These are phyloP conservation scores for Pangasius larnaudii DNA, from an alignment of 2,797 vertebrate species.

Conservation along the genomic window DNA sequence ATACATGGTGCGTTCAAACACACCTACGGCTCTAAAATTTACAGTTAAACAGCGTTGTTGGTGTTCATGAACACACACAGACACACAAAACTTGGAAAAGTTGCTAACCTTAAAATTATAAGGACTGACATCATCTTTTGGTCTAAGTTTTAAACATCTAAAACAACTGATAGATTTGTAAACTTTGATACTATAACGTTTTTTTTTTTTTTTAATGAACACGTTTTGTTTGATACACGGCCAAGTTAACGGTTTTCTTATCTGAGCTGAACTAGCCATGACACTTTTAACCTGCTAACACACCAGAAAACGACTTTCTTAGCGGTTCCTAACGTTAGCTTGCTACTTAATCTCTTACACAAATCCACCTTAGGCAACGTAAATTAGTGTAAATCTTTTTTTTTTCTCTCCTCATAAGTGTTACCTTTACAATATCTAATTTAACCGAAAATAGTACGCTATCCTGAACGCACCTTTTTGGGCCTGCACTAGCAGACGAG, in stretches of 20 bases:
- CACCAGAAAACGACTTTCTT: not conserved
- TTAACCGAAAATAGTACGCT: not conserved
- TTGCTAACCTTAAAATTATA: not conserved
- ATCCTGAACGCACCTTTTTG: conserved; percentile 11
- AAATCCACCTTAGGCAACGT: not conserved
- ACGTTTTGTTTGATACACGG: not conserved
- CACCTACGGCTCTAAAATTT: not conserved
- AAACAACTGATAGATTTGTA: not conserved
- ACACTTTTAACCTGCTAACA: not conserved
- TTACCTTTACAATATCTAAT: not conserved
- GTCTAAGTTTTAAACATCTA: not conserved
- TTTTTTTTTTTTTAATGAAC: not conserved
- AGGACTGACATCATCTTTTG: not conserved
- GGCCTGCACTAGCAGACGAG: not conserved
- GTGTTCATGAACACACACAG: not conserved
- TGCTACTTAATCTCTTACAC: not conserved
- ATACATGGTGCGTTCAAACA: not conserved
- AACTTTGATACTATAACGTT: not conserved
- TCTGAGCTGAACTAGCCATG: no score
- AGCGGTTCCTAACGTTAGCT: not conserved
- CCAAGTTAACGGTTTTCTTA: conserved; percentile 16
- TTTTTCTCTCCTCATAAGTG: no score
- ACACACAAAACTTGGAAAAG: not conserved
- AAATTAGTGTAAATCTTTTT: not conserved
- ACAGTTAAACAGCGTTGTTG: not conserved